Percentiles rank a stretch among this genome's conserved stretches.
Evolutionary conservation across 1,140 invertebrate genomes (phyloP).

Genomic region (Drosophila bipectinata): DNA sequence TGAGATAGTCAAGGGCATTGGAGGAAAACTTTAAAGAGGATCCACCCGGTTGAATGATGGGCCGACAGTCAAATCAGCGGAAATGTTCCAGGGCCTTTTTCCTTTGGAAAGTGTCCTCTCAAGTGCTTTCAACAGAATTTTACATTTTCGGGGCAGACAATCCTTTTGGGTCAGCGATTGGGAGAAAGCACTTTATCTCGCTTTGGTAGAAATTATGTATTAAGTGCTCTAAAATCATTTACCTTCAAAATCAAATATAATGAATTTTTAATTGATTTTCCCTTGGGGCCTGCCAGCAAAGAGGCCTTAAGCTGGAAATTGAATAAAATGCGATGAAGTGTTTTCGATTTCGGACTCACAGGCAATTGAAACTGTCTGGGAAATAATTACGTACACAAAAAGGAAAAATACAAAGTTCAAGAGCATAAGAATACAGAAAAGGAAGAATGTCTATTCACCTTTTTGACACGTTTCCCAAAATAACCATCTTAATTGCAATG

Average conservation of each 20-base stretch:
- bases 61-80: neutral
- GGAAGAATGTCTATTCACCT: neutral
- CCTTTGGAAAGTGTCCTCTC: neutral
- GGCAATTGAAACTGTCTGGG: no score
- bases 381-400: no score
- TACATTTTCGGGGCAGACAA: neutral
- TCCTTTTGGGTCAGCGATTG: constrained; percentile 15
- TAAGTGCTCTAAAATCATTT: constrained; percentile 13
- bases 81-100: neutral
- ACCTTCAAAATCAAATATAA: constrained; percentile 20
- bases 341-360: neutral
- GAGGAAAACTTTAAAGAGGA: neutral
- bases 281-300: neutral
- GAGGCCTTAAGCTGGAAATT: neutral
- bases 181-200: constrained; percentile 18
- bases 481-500: constrained; percentile 24
- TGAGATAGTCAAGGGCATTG: neutral
- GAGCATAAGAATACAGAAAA: no score
- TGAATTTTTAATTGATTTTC: constrained; percentile 38
- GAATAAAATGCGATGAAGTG: neutral
- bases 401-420: neutral
- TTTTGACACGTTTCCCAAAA: constrained; percentile 6
- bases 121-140: constrained; percentile 1
- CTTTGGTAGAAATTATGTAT: constrained; percentile 18
- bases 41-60: constrained; percentile 3